Evolutionary conservation across 92 coral and sea anemone species (phyloP).

Genomic region (Phenganax marumi): DNA sequence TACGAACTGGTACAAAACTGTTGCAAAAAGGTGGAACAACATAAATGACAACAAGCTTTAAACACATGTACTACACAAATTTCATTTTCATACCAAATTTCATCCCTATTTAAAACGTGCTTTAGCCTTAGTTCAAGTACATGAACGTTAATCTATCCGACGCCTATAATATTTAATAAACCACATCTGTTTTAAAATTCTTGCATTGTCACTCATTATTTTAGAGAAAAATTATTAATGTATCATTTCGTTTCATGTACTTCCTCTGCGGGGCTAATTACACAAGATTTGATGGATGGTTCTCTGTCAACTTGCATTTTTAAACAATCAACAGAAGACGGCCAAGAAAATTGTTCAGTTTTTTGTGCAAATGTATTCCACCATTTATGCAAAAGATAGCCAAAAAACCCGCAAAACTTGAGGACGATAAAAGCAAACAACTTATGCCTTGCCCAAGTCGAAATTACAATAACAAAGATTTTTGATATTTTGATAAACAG

Average conservation of each 20-base stretch:
- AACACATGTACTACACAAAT: background rate
- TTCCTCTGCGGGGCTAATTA: slow-evolving; percentile 7
- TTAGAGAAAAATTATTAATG: background rate
- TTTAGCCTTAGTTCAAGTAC: background rate
- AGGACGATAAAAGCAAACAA: slow-evolving; percentile 3
- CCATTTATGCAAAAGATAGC: slow-evolving; percentile 12
- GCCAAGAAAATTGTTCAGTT: background rate
- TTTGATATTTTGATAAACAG: background rate
- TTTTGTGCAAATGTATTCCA: background rate
- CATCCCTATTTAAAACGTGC: background rate
- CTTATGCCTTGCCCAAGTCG: background rate
- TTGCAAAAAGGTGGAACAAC: background rate
- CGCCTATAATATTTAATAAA: background rate
- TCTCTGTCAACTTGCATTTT: slow-evolving; percentile 37
- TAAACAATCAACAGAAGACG: slow-evolving; percentile 35
- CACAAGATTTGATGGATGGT: slow-evolving; percentile 21
- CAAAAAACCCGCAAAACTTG: background rate
- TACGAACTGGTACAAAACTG: background rate
- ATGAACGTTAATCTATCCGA: background rate
- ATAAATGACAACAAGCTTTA: slow-evolving; percentile 14
- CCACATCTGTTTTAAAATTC: background rate
- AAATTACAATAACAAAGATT: slow-evolving; percentile 19
- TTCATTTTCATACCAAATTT: background rate
- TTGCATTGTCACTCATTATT: background rate
- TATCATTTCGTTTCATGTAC: background rate